Evolutionary conservation across 2,113 vertebrate genomes (phyloP).

Genomic region (Alces alces): DNA sequence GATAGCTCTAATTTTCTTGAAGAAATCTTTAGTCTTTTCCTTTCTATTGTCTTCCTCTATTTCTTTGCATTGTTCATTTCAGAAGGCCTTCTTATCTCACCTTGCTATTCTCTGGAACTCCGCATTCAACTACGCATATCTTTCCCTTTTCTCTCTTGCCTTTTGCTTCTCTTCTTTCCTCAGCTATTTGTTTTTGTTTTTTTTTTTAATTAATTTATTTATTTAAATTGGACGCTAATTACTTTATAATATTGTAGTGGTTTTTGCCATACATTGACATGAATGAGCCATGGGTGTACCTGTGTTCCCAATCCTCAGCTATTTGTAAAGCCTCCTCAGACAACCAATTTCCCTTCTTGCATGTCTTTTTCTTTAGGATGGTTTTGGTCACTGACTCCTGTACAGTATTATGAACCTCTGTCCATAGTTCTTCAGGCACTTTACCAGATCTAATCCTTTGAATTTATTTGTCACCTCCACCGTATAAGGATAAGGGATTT

Average conservation of each 20-base stretch:
- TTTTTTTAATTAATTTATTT: background rate
- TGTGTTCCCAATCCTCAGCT: background rate
- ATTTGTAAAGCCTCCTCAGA: background rate
- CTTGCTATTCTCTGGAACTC: background rate
- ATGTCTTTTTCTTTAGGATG: background rate
- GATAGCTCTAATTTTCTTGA: background rate
- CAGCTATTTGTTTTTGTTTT: background rate
- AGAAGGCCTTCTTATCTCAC: background rate
- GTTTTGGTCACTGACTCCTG: background rate
- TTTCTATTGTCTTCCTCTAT: background rate
- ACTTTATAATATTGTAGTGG: background rate
- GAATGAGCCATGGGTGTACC: background rate
- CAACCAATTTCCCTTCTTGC: background rate
- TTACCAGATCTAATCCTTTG: background rate
- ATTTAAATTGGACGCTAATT: background rate
- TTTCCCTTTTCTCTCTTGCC: background rate
- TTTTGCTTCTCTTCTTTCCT: background rate
- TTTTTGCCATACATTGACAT: background rate
- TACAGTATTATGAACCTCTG: fast-evolving
- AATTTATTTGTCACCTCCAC: background rate
- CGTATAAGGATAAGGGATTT: background rate
- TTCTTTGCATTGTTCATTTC: background rate
- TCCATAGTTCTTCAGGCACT: background rate
- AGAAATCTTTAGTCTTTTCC: background rate
- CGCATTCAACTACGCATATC: fast-evolving